Conservation (phyloP, 2,797 vertebrate genomes). For the Molossus molossus region DNA sequence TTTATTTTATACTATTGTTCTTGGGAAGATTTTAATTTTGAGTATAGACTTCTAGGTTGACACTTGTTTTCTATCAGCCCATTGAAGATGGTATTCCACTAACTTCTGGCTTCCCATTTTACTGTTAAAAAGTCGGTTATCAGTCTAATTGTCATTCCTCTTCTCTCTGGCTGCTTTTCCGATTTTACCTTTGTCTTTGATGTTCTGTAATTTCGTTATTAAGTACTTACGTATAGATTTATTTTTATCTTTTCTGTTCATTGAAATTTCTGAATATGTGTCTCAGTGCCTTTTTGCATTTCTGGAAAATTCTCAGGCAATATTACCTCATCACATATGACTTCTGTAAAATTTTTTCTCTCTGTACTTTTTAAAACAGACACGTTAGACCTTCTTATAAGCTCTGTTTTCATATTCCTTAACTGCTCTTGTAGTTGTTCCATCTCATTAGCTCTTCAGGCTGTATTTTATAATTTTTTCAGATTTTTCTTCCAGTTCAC, state of each 20-base stretch:
- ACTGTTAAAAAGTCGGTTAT: slow-evolving; percentile 53
- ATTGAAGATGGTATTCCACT: slow-evolving; percentile 8
- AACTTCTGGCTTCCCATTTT: not conserved
- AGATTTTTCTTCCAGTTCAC: slow-evolving; percentile 40
- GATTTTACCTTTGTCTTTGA: slow-evolving; percentile 59
- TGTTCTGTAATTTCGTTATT: slow-evolving; percentile 47
- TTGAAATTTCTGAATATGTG: slow-evolving; percentile 21
- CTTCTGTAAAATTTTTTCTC: slow-evolving; percentile 29
- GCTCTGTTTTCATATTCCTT: not conserved
- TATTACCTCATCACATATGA: slow-evolving; percentile 30
- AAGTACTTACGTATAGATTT: not conserved
- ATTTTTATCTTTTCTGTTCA: slow-evolving; percentile 50
- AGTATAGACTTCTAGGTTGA: not conserved
- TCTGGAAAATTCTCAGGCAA: slow-evolving; percentile 61
- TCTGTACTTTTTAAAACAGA: slow-evolving; percentile 54
- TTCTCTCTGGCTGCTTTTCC: slow-evolving; percentile 60
- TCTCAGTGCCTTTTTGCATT: slow-evolving; percentile 19
- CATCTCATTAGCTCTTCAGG: not conserved
- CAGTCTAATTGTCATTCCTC: slow-evolving; percentile 3
- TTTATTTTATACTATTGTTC: slow-evolving; percentile 60
- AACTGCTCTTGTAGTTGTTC: not conserved
- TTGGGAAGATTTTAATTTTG: slow-evolving; percentile 49
- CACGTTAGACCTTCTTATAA: not conserved
- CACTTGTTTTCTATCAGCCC: slow-evolving; percentile 59
- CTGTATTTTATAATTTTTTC: slow-evolving; percentile 39